A percentile compares a stretch with the other conserved stretches of the same genome.
phyloP scores from a whole-genome alignment of 2,797 vertebrate genomes.

The Megaceryle alcyon region DNA sequence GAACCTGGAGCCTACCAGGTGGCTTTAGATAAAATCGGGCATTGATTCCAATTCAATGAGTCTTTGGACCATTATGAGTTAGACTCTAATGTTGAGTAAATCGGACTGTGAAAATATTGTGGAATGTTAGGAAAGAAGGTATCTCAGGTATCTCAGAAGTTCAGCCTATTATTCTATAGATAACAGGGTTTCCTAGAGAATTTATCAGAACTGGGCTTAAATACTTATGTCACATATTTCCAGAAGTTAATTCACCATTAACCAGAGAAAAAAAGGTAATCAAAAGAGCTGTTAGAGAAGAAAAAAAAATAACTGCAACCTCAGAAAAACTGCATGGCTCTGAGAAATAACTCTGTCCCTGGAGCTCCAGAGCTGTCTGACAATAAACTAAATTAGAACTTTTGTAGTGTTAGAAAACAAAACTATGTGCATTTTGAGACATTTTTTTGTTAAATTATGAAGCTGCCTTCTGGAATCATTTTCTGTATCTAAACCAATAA shows the following conservation, averaged over 20 bases:
- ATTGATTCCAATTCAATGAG: not conserved
- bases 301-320: not conserved
- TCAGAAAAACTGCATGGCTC: not conserved
- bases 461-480: not conserved
- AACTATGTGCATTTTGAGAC: not conserved
- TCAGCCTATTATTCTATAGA: not conserved
- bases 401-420: not conserved
- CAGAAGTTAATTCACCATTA: not conserved
- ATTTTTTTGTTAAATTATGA: not conserved
- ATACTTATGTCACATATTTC: not conserved
- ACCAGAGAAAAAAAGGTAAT: not conserved
- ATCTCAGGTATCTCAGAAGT: not conserved
- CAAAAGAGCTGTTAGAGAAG: not conserved
- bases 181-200: not conserved
- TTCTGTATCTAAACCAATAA: not conserved
- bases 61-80: not conserved
- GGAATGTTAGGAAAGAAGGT: not conserved
- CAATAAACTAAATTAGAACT: constrained; percentile 19
- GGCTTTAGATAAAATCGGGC: not conserved
- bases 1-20: not conserved
- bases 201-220: not conserved
- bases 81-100: not conserved
- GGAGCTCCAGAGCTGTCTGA: not conserved
- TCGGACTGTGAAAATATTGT: not conserved
- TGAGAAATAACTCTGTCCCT: not conserved